Conservation (phyloP, 2,888 invertebrate genomes). For the Tillus elongatus region DNA sequence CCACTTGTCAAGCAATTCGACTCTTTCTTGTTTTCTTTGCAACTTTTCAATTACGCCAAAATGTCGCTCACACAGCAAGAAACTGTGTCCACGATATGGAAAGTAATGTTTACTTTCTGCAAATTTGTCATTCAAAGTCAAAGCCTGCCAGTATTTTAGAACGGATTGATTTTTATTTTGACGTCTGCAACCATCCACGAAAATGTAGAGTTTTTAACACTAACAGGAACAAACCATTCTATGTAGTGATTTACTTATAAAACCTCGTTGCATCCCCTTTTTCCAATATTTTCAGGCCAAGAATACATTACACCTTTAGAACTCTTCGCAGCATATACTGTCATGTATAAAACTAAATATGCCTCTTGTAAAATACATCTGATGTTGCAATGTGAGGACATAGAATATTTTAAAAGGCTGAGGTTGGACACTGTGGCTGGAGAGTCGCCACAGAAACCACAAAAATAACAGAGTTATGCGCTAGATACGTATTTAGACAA, state of each 20-base stretch:
- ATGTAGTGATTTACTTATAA: conserved; percentile 7
- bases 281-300: too few species aligned
- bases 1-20: conserved; percentile 1
- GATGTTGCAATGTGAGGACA: too few species aligned
- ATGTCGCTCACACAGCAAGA: conserved; percentile 6
- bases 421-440: too few species aligned
- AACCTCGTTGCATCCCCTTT: too few species aligned
- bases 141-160: conserved; percentile 5
- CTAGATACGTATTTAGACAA: too few species aligned
- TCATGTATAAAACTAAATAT: too few species aligned
- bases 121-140: conserved; percentile 5
- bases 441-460: too few species aligned
- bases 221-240: conserved; percentile 1
- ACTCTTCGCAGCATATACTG: too few species aligned
- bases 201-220: conserved; percentile 5
- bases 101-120: not conserved
- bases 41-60: conserved; percentile 8
- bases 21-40: conserved; percentile 8
- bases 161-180: conserved; percentile 5
- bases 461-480: too few species aligned
- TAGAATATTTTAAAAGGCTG: too few species aligned
- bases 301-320: too few species aligned
- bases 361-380: too few species aligned
- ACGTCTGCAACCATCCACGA: conserved; percentile 6
- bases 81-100: conserved; percentile 5